phyloP scores from a whole-genome alignment of 2,797 vertebrate genomes.

The Hapalemur alaotrensis region DNA sequence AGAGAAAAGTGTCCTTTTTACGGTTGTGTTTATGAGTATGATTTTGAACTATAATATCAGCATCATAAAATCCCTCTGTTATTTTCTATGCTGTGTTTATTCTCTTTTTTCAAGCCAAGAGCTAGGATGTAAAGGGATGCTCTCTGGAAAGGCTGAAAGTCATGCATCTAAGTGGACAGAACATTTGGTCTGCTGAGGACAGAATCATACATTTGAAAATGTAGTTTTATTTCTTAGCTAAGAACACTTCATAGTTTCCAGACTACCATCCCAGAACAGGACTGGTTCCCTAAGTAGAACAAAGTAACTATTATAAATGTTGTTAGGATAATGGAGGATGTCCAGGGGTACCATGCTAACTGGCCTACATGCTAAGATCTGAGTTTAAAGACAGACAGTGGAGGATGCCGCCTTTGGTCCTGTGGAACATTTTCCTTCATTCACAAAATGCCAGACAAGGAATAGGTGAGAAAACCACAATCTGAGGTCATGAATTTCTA shows the following conservation, averaged over 20 bases:
- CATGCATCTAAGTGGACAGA: background rate
- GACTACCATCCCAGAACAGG: background rate
- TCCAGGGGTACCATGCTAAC: background rate
- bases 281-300: background rate
- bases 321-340: background rate
- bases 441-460: background rate
- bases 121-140: slow-evolving; percentile 54
- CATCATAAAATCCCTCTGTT: slow-evolving; percentile 55
- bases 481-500: background rate
- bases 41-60: slow-evolving; percentile 57
- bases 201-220: slow-evolving; percentile 55
- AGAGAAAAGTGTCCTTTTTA: slow-evolving; percentile 46
- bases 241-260: background rate
- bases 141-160: slow-evolving; percentile 46
- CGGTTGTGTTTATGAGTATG: background rate
- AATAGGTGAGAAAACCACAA: background rate
- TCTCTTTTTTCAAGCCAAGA: slow-evolving; percentile 60
- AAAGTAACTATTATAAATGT: slow-evolving; percentile 12
- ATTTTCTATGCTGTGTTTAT: slow-evolving; percentile 40
- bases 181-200: slow-evolving; percentile 25
- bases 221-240: slow-evolving; percentile 47
- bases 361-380: background rate
- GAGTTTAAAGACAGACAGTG: background rate
- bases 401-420: background rate
- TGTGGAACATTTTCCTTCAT: background rate